A percentile compares a stretch with the other conserved stretches of the same genome.
These are phyloP conservation scores for Acipenser oxyrinchus DNA, from an alignment of 2,797 vertebrate species.

Conservation along the genomic window DNA sequence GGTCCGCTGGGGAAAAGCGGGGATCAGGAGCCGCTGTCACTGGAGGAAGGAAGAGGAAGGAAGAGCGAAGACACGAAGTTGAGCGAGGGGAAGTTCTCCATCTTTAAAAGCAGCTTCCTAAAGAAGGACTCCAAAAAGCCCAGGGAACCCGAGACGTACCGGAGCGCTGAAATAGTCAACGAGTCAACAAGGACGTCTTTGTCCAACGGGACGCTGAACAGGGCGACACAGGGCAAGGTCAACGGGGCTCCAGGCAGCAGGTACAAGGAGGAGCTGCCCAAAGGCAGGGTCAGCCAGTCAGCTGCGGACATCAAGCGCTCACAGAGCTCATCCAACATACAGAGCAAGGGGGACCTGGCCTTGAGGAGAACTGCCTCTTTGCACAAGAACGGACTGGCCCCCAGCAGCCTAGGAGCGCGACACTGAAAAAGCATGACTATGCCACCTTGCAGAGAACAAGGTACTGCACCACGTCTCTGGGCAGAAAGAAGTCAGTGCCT, in stretches of 20 bases:
- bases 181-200: conserved; percentile 39
- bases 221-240: conserved; percentile 32
- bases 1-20: conserved; percentile 25
- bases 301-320: conserved; percentile 60
- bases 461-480: conserved; percentile 65
- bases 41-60: conserved; percentile 29
- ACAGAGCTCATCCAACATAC: conserved; percentile 74
- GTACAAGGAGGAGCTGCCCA: conserved; percentile 38
- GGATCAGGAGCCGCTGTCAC: conserved; percentile 34
- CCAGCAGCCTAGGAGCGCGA: conserved; percentile 28
- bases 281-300: conserved; percentile 38
- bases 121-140: conserved; percentile 61
- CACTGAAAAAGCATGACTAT: conserved; percentile 45
- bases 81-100: conserved; percentile 57
- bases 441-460: conserved; percentile 57
- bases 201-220: conserved; percentile 48
- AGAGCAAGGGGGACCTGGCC: conserved; percentile 48
- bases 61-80: conserved; percentile 40
- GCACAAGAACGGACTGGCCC: conserved; percentile 46
- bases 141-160: conserved; percentile 36
- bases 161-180: conserved; percentile 25
- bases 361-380: conserved; percentile 60
- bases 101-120: conserved; percentile 62
- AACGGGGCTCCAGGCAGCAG: conserved; percentile 19
- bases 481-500: conserved; percentile 64